Evolutionary conservation across 2,888 invertebrate species (phyloP), one percentile per base, ranked within the genome.

Genomic region (Busseola fusca): DNA sequence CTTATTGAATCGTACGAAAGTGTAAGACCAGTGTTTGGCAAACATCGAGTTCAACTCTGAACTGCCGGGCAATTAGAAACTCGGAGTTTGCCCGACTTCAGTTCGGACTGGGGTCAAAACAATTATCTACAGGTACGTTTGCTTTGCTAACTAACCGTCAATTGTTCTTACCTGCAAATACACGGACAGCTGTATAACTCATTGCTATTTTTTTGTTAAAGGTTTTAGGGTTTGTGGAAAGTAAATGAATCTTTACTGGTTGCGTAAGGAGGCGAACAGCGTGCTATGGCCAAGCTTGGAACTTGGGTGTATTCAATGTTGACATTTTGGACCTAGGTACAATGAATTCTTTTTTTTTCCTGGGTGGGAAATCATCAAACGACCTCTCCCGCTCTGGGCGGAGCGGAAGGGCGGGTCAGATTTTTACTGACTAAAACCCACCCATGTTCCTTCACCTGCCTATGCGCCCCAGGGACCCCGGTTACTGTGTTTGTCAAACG

Each of bases 31-130:
- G 58, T 74, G 72, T 74, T 81, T 67, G 60, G 63, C 69, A 72
- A 84, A 81, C 82, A 80, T 72, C 72, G 56, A 57, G 56, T 59
- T 64, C 42, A 81, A 74, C 63, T 69, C 66, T 60, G 69, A 85
- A 81, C 81, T 83, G 73, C 63, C 48, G 63, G 81, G 76, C 83
- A 87, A 84, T 87, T 86, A 84, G 77, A 59, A 84, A 80, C 81
- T 81, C 72, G 27, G 63, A 73, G 78, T 73, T 71, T 57, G 5
- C n/a, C 25, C 56, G 56, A 34, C 72, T 76, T 50, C 59, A 76
- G 67, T 64, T 54, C 67, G 62, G 58, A 74, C 69, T 71, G 66
- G 67, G 74, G 83, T 84, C 83, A 83, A 84, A 82, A 81, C 84
- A 83, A 83, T 86, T 84, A 81, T 75, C 75, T 69, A 75, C 63